These are phyloP conservation scores for Mayetiola destructor DNA, from an alignment of 2,888 invertebrate genomes.

Conservation along the genomic window DNA sequence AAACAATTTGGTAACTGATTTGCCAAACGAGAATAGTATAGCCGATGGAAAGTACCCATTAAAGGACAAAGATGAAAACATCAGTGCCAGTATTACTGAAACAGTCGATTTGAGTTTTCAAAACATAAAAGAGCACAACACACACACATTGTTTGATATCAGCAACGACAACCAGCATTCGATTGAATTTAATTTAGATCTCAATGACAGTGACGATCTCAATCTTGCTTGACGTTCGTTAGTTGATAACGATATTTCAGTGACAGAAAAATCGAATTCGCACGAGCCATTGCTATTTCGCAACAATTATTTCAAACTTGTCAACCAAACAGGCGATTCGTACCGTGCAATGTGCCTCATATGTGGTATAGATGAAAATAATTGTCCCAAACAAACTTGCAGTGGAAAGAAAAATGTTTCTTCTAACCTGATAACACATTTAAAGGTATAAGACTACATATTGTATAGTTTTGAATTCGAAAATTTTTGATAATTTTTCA, in stretches of 20 bases:
- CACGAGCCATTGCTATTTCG: not conserved
- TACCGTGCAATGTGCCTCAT: not conserved
- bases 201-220: not conserved
- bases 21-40: no score
- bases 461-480: not conserved
- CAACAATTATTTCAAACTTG: not conserved
- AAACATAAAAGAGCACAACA: not conserved
- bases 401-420: not conserved
- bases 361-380: not conserved
- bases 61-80: no score
- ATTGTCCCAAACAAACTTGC: not conserved
- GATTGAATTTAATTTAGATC: not conserved
- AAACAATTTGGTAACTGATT: no score
- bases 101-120: not conserved
- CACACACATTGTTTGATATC: not conserved
- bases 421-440: not conserved
- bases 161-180: not conserved
- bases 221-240: not conserved
- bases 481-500: not conserved
- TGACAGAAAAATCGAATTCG: not conserved
- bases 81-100: no score
- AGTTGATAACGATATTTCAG: not conserved
- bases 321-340: not conserved
- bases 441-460: not conserved
- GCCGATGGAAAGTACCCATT: no score